Conservation (phyloP, 2,113 vertebrate genomes). For the Phyllostomus hastatus region DNA sequence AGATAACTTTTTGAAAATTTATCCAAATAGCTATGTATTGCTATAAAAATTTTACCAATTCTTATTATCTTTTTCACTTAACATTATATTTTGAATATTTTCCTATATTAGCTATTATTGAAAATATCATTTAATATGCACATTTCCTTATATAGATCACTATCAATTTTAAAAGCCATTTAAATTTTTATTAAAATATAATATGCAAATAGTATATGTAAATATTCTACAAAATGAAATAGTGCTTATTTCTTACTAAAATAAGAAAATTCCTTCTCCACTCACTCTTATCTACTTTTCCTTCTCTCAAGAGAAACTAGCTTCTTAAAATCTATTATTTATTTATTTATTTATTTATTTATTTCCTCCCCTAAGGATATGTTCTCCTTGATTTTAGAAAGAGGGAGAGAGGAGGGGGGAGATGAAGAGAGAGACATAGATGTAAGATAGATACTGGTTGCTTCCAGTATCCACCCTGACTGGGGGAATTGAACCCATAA, state of each 20-base stretch:
- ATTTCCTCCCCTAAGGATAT: too few species aligned
- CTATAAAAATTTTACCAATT: background rate
- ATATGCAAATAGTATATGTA: background rate
- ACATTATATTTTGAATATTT: background rate
- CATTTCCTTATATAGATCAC: background rate
- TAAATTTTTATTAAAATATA: constrained; percentile 2
- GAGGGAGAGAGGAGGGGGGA: too few species aligned
- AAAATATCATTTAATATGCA: background rate
- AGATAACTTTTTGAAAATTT: background rate
- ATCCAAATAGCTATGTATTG: background rate
- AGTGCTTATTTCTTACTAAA: background rate
- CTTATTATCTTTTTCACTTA: background rate
- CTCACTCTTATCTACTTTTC: background rate
- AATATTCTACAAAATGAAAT: background rate
- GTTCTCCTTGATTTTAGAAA: too few species aligned
- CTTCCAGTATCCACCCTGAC: too few species aligned
- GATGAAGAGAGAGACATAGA: too few species aligned
- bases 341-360: too few species aligned
- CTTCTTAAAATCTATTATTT: background rate
- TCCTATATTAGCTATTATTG: background rate
- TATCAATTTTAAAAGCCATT: background rate
- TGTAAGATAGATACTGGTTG: too few species aligned
- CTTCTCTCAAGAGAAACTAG: background rate
- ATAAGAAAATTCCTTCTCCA: background rate
- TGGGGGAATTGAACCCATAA: too few species aligned